phyloP scores from a whole-genome alignment of 1,140 invertebrate species.

The Oncopodura yosiiana region DNA sequence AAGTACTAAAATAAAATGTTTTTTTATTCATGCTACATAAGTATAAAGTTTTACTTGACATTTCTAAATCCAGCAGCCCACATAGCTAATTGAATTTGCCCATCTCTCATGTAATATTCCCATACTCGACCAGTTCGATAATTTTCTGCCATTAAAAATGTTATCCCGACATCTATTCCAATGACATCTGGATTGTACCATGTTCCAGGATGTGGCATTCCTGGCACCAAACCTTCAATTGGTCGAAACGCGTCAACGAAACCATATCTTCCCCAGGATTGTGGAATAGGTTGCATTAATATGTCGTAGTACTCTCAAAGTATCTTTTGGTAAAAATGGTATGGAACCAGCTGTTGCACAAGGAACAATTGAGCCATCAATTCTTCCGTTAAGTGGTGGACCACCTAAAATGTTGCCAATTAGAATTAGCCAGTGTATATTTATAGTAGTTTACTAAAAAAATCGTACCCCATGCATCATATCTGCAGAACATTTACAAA shows the following conservation, averaged over 20 bases:
- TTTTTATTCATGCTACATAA: too few species aligned
- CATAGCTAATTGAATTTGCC: too few species aligned
- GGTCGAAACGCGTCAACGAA: conserved; percentile 33
- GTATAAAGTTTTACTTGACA: too few species aligned
- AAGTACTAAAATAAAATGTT: too few species aligned
- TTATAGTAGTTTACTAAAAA: too few species aligned
- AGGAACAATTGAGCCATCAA: conserved; percentile 31
- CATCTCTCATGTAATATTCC: conserved; percentile 29
- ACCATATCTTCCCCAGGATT: conserved; percentile 27
- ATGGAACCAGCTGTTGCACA: conserved; percentile 32
- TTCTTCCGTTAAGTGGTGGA: conserved; percentile 24
- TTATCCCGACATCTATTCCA: conserved; percentile 33
- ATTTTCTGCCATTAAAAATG: conserved; percentile 32
- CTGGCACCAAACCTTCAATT: neutral
- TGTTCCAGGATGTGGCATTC: neutral
- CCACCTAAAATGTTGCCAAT: conserved; percentile 29
- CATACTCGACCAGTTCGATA: conserved; percentile 29
- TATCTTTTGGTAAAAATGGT: conserved; percentile 30
- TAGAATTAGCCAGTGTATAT: too few species aligned
- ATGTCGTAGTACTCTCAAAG: conserved; percentile 22
- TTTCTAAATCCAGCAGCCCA: too few species aligned
- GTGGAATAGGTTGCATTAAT: conserved; percentile 14
- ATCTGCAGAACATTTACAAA: too few species aligned
- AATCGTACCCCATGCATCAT: too few species aligned
- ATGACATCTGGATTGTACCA: conserved; percentile 28